Evolutionary conservation across 2,797 vertebrate genomes (phyloP).

Genomic region (Acrossocheilus wenchowensis): DNA sequence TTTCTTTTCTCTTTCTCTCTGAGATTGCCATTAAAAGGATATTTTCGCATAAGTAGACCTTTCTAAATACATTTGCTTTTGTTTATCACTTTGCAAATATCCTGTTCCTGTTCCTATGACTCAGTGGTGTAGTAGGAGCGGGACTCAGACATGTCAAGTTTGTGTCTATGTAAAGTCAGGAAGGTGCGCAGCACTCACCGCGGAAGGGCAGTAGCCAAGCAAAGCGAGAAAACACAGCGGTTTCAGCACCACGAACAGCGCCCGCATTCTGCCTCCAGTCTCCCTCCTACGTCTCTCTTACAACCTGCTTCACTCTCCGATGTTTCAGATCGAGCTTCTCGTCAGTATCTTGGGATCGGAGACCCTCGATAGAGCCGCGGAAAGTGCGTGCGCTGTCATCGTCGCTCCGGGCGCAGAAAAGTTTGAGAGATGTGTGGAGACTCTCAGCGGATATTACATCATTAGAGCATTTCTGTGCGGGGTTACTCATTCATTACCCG

Average conservation of each 20-base stretch:
- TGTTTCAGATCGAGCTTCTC: conserved; percentile 23
- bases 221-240: conserved; percentile 86
- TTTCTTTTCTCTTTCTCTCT: not conserved
- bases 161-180: conserved; percentile 20
- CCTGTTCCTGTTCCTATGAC: not conserved
- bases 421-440: conserved; percentile 71
- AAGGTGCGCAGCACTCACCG: conserved; percentile 78
- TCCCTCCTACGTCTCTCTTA: conserved; percentile 60
- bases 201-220: conserved; percentile 85
- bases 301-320: not conserved
- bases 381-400: conserved; percentile 65
- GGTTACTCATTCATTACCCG: conserved; percentile 40
- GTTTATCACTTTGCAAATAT: not conserved
- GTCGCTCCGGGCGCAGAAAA: conserved; percentile 77
- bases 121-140: not conserved
- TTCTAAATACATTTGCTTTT: not conserved
- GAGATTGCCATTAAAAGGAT: not conserved
- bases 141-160: conserved; percentile 22
- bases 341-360: conserved; percentile 66
- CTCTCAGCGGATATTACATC: conserved; percentile 86
- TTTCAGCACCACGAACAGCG: conserved; percentile 83
- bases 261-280: conserved; percentile 81
- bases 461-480: conserved; percentile 61
- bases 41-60: not conserved
- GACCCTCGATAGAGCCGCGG: conserved; percentile 63